Evolutionary conservation across 1,140 invertebrate genomes (phyloP).

Genomic region (Acromyrmex heyeri): DNA sequence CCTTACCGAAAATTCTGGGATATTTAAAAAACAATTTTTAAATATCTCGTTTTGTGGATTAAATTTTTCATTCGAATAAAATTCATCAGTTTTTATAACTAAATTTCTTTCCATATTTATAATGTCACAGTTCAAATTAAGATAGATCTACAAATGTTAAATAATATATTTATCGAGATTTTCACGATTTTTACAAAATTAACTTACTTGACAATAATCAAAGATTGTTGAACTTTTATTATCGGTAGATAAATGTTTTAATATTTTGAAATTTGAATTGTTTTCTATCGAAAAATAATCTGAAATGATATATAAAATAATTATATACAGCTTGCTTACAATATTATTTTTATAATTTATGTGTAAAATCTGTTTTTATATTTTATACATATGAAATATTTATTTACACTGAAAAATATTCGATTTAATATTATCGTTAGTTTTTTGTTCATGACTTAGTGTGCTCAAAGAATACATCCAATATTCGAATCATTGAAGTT

Average conservation of each 20-base stretch:
- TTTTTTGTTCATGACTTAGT: not conserved
- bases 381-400: not conserved
- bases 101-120: conserved; percentile 5
- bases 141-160: conserved; percentile 72
- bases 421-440: not conserved
- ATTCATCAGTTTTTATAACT: not conserved
- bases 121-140: conserved; percentile 73
- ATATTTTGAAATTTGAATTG: not conserved
- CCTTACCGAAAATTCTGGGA: conserved; percentile 23
- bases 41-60: not conserved
- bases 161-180: conserved; percentile 1
- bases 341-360: not conserved
- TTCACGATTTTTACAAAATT: not conserved
- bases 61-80: not conserved
- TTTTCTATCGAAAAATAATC: not conserved
- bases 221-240: not conserved
- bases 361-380: not conserved
- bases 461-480: no score
- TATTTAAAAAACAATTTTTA: not conserved
- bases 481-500: no score
- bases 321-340: not conserved
- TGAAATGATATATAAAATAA: conserved; percentile 32
- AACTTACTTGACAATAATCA: conserved; percentile 54
- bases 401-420: not conserved
- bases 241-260: not conserved